Evolutionary conservation across 2,888 invertebrate species (phyloP).

Genomic region (Endotricha flammealis): DNA sequence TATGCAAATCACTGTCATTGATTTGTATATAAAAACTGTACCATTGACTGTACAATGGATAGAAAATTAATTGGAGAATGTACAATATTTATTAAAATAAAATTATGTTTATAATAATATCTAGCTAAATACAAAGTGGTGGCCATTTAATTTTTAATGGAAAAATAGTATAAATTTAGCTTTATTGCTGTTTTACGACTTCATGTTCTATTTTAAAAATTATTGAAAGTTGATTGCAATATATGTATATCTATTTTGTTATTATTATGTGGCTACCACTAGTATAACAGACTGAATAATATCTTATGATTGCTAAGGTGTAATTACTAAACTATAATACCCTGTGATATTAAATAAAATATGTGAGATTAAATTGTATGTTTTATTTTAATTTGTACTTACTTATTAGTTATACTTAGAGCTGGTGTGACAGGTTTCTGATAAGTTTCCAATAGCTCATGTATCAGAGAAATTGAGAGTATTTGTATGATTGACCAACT

Average conservation of each 20-base stretch:
- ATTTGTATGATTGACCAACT: too few relatives aligned
- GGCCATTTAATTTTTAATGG: too few relatives aligned
- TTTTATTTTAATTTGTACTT: conserved; percentile 1
- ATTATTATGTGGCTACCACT: too few relatives aligned
- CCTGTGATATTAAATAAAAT: conserved; percentile 18
- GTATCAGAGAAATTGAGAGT: too few relatives aligned
- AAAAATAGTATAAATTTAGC: too few relatives aligned
- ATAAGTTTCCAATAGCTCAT: too few relatives aligned
- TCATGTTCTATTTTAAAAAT: too few relatives aligned
- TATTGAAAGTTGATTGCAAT: too few relatives aligned
- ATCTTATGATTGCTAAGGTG: conserved; percentile 14
- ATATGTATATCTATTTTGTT: too few relatives aligned
- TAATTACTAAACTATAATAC: conserved; percentile 9
- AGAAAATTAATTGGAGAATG: neutral
- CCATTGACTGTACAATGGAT: neutral
- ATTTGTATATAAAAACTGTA: neutral
- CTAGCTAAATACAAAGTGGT: neutral
- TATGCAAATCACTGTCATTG: neutral
- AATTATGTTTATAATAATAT: neutral
- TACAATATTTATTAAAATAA: neutral
- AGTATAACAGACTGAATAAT: conserved; percentile 13
- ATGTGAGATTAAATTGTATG: conserved; percentile 6
- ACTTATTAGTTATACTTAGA: too few relatives aligned
- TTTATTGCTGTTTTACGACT: too few relatives aligned
- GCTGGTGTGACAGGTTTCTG: too few relatives aligned